phyloP scores from a whole-genome alignment of 30 jellyfish, hydroid and myxozoan genomes.

The Catostylus mosaicus region DNA sequence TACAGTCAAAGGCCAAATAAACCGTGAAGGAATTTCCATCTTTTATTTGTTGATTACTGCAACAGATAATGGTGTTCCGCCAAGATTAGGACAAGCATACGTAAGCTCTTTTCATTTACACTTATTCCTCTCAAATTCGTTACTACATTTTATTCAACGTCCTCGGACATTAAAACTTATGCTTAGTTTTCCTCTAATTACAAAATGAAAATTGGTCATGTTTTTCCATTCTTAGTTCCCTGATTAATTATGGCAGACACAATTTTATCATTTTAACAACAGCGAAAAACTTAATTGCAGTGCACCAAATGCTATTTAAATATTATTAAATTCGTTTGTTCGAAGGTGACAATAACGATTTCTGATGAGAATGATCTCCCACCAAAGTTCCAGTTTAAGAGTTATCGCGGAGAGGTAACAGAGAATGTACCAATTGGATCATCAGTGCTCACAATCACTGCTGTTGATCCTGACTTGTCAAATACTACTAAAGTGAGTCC shows the following conservation, averaged over 20 bases:
- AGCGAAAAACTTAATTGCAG: no score
- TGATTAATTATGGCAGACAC: no score
- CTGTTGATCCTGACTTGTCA: constrained; percentile 48
- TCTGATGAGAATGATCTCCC: constrained; percentile 84
- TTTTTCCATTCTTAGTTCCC: no score
- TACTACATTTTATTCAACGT: no score
- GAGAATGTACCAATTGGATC: constrained; percentile 55
- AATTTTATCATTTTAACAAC: no score
- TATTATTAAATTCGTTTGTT: neutral
- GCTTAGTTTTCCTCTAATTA: no score
- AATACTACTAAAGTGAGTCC: constrained; percentile 32
- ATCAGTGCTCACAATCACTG: constrained; percentile 43
- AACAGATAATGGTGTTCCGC: constrained; percentile 82
- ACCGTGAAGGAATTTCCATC: constrained; percentile 67
- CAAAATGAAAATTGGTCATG: no score
- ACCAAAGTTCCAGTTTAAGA: constrained; percentile 68
- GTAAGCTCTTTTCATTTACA: constrained; percentile 17
- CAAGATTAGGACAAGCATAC: constrained; percentile 80
- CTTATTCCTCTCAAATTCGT: no score
- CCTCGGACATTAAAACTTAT: no score
- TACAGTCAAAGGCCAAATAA: constrained; percentile 39
- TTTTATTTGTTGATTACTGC: constrained; percentile 68
- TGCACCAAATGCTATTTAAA: no score
- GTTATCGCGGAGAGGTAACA: constrained; percentile 55
- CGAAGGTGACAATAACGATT: constrained; percentile 64